phyloP scores from a whole-genome alignment of 2,113 vertebrate species.

The Mionectes macconnelli region DNA sequence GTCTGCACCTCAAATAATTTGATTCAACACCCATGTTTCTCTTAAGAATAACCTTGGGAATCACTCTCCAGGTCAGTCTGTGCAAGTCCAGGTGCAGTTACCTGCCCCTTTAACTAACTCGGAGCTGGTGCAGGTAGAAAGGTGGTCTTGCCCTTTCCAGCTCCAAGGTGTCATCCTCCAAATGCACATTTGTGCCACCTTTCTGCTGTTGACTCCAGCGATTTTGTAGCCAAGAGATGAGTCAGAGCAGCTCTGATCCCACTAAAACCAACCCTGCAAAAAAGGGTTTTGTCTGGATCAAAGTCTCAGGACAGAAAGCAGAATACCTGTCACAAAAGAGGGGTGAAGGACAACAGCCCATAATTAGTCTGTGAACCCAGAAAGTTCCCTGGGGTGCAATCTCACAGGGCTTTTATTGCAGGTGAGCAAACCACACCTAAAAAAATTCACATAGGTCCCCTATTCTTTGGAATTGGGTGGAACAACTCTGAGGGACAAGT shows the following conservation, averaged over 20 bases:
- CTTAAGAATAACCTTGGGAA: not conserved
- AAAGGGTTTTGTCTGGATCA: not conserved
- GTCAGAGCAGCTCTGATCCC: not conserved
- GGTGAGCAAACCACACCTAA: not conserved
- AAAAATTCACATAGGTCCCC: not conserved
- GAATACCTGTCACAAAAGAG: not conserved
- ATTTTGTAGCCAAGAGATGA: not conserved
- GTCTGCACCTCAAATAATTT: not conserved
- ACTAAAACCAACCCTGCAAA: not conserved
- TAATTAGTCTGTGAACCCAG: not conserved
- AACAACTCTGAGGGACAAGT: not conserved
- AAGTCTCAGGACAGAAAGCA: not conserved
- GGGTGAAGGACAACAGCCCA: not conserved
- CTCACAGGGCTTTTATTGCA: not conserved
- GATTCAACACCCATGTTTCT: not conserved
- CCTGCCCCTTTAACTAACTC: not conserved
- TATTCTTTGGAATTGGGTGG: not conserved
- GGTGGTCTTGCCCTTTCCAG: not conserved
- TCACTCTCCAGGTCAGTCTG: too few species aligned
- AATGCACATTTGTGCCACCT: rapidly evolving
- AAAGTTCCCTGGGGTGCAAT: not conserved
- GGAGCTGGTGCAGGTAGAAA: not conserved
- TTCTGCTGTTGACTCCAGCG: not conserved
- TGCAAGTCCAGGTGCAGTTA: not conserved
- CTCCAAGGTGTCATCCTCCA: not conserved